Evolutionary conservation across 2,888 invertebrate genomes (phyloP), one percentile per base, ranked within the genome.

Genomic region (Caenorhabditis sp.): DNA sequence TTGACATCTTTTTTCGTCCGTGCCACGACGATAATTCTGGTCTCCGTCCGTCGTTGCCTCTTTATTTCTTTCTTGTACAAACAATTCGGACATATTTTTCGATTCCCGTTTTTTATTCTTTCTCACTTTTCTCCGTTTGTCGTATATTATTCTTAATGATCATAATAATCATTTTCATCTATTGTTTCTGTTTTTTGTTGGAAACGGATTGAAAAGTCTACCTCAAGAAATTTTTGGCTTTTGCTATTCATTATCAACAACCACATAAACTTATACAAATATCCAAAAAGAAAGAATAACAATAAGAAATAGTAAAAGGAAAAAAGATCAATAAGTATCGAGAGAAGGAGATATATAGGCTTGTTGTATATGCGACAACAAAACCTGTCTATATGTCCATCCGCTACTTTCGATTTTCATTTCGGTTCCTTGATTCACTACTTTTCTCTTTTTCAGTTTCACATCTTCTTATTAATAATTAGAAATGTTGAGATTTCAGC

Each of bases 401-500:
- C 43, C 43, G 14, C 43, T 43, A 43, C 43, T 43, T 43, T 43
- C 43, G 43, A 43, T 43, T 43, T 43, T 17, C 14, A 43, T 43
- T 43, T 43, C 43, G 43, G 43, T 43, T 43, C 43, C 43, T 43
- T 43, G 43, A 43, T 43, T 43, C 43, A 43, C 43, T 43, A 17
- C 43, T 43, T 43, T 43, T 43, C 36, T 43, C 12, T 43, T 43
- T 43, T 43, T 43, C 43, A 43, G 43, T 43, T 43, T 43, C 43
- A 17, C 43, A 43, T 43, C 43, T 43, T 43, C 12, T n/a, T 43
- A 43, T 43, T 43, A 43, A 43, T 43, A 43, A 43, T 43, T 43
- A 12, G 12, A 5, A 36, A 36, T 12, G 12, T 43, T 14, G 14
- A 10, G 12, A 21, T 72, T 73, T 59, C 73, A 73, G 73, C 63